phyloP scores from a whole-genome alignment of 2,797 vertebrate genomes.

The Mus spretus region DNA sequence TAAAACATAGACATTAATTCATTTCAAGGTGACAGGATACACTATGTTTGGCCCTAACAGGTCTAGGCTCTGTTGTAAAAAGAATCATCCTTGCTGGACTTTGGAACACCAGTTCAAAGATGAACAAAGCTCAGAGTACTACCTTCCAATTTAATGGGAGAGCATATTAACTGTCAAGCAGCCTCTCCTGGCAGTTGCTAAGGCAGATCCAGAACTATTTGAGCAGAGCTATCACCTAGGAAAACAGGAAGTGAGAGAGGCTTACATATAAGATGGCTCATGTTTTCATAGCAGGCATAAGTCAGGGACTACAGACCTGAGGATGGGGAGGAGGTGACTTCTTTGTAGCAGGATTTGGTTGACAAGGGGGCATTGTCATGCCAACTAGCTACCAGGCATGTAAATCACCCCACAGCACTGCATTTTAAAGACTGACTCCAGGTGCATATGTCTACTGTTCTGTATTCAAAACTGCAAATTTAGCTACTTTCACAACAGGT shows the following conservation, averaged over 20 bases:
- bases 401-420: background rate
- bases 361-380: background rate
- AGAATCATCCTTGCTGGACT: background rate
- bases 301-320: background rate
- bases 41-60: background rate
- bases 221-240: background rate
- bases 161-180: background rate
- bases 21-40: background rate
- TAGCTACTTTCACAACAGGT: slow-evolving; percentile 34
- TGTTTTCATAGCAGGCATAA: background rate
- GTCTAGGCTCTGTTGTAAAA: background rate
- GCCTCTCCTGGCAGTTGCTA: background rate
- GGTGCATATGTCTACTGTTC: background rate
- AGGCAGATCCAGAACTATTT: background rate
- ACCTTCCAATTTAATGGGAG: background rate
- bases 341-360: background rate
- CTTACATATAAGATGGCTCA: background rate
- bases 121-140: background rate
- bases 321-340: background rate
- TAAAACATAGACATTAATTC: slow-evolving; percentile 2
- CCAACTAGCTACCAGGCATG: background rate
- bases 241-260: background rate
- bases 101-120: background rate
- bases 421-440: background rate
- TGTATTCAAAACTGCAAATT: slow-evolving; percentile 31